phyloP scores from a whole-genome alignment of 2,113 vertebrate genomes.

The Eudyptes chrysolophus region DNA sequence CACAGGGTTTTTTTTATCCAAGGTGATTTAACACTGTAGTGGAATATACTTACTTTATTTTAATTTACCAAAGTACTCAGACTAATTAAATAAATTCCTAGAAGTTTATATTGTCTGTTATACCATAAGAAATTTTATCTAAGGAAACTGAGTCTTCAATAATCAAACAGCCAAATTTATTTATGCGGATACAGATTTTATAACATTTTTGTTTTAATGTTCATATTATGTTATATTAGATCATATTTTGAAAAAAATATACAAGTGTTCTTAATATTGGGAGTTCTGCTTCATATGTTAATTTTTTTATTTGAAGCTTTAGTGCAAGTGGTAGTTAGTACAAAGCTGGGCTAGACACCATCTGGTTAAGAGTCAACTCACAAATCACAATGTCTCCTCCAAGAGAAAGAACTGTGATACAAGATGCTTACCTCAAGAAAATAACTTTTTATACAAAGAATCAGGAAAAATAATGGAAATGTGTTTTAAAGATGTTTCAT shows the following conservation, averaged over 20 bases:
- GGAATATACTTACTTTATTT: background rate
- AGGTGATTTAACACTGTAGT: background rate
- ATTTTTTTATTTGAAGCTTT: background rate
- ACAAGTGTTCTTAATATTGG: background rate
- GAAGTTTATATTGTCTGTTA: background rate
- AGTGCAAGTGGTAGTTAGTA: background rate
- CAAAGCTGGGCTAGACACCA: background rate
- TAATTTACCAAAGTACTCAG: conserved; percentile 1
- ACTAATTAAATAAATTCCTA: conserved; percentile 4
- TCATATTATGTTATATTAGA: background rate
- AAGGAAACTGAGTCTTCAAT: background rate
- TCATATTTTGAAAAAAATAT: background rate
- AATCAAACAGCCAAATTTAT: background rate
- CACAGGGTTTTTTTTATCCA: background rate
- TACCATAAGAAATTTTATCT: background rate
- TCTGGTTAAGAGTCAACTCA: background rate
- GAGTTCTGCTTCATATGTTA: background rate
- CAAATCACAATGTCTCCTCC: background rate
- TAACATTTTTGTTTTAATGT: background rate
- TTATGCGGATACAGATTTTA: background rate
- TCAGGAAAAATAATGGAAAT: background rate
- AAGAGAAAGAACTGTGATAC: background rate
- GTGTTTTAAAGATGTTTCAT: background rate
- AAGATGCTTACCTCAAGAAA: background rate
- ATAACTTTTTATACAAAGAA: background rate